Evolutionary conservation across 2,113 vertebrate genomes (phyloP).

Genomic region (Chionis minor): DNA sequence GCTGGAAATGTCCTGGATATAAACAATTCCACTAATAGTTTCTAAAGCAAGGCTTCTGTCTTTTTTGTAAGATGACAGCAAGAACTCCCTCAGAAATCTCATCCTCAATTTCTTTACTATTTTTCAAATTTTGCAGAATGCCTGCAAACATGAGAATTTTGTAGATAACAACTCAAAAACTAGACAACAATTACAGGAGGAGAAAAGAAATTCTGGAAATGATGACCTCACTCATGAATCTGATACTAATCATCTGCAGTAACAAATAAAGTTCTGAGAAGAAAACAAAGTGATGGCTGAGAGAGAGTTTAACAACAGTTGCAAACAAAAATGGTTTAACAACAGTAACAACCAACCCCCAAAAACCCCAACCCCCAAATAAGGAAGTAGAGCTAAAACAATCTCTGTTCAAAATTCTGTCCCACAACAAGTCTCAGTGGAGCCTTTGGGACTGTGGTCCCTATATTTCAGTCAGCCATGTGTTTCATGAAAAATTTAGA

Average conservation of each 20-base stretch:
- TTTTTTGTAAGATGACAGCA: neutral
- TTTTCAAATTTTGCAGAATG: neutral
- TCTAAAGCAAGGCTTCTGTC: neutral
- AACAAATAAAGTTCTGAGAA: neutral
- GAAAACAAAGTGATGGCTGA: neutral
- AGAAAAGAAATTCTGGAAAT: neutral
- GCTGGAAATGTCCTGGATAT: neutral
- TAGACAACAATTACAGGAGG: neutral
- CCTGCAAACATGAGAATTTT: neutral
- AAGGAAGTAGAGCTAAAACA: neutral
- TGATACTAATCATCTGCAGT: neutral
- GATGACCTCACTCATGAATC: neutral
- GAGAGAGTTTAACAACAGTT: neutral
- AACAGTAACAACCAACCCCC: neutral
- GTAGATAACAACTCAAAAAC: neutral
- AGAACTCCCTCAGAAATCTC: neutral
- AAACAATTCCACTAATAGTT: neutral
- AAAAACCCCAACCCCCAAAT: fast-evolving
- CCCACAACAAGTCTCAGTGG: neutral
- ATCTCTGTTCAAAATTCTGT: neutral
- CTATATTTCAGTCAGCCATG: neutral
- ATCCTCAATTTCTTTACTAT: neutral
- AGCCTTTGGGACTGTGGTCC: neutral
- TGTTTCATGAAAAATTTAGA: neutral
- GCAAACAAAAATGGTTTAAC: neutral